Conservation (phyloP, 2,888 invertebrate genomes). For the Chloroclystis v-ata region DNA sequence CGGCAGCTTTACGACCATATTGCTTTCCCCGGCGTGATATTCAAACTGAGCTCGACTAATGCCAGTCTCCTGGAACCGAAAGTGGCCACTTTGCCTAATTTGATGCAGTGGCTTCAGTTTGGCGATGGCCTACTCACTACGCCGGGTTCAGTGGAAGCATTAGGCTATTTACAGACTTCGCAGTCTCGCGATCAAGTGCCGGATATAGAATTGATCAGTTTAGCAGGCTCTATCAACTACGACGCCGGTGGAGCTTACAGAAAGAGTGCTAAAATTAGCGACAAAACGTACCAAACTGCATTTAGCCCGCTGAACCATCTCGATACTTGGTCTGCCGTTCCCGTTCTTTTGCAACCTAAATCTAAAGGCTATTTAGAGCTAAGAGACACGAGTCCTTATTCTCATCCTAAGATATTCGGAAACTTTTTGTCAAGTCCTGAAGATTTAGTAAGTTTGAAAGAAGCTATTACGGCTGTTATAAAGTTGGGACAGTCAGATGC, state of each 20-base stretch:
- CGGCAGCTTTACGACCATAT: conserved; percentile 81
- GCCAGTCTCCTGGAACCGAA: conserved; percentile 63
- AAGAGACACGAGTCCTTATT: conserved; percentile 84
- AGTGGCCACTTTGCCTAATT: conserved; percentile 59
- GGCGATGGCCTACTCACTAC: conserved; percentile 78
- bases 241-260: conserved; percentile 76
- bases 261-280: conserved; percentile 76
- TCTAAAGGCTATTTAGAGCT: conserved; percentile 85
- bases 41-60: conserved; percentile 62
- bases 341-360: conserved; percentile 85
- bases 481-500: conserved; percentile 78
- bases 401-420: conserved; percentile 86
- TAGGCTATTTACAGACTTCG: conserved; percentile 80
- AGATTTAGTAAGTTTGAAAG: conserved; percentile 78
- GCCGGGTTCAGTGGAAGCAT: conserved; percentile 81
- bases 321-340: conserved; percentile 82
- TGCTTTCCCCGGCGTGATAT: conserved; percentile 73
- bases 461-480: conserved; percentile 80
- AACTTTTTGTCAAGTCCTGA: conserved; percentile 86
- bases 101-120: conserved; percentile 66
- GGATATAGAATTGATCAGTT: conserved; percentile 81
- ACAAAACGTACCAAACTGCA: conserved; percentile 75
- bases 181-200: conserved; percentile 78
- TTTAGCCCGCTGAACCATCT: conserved; percentile 73
- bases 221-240: conserved; percentile 80